Conservation (phyloP, 2,888 invertebrate species). For the Hydrotaea cyrtoneurina region DNA sequence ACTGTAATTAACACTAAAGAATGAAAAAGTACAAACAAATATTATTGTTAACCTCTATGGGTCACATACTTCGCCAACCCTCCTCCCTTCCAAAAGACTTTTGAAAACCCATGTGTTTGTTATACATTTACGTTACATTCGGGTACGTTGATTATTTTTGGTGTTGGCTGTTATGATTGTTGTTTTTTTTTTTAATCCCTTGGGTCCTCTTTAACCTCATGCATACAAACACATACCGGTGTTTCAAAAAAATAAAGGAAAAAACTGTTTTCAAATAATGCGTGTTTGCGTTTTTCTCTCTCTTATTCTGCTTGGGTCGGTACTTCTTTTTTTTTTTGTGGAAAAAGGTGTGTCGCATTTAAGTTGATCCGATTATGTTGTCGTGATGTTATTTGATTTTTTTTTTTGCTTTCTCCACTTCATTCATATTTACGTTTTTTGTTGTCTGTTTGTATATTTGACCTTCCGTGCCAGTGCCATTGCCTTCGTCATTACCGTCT, state of each 20-base stretch:
- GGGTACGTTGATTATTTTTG: constrained; percentile 34
- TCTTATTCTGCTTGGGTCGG: neutral
- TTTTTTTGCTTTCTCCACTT: too few species aligned
- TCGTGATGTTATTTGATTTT: constrained; percentile 55
- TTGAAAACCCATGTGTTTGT: constrained; percentile 49
- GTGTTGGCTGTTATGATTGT: constrained; percentile 10
- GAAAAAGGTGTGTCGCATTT: constrained; percentile 62
- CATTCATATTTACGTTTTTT: neutral
- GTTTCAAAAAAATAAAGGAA: constrained; percentile 6
- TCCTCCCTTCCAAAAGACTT: constrained; percentile 19
- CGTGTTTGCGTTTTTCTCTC: neutral
- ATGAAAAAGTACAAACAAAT: constrained; percentile 35
- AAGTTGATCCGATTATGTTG: constrained; percentile 65
- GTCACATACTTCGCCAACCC: constrained; percentile 43
- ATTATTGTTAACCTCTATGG: constrained; percentile 48
- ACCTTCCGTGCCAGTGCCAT: constrained; percentile 44
- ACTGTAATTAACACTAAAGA: constrained; percentile 52
- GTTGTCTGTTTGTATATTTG: constrained; percentile 36
- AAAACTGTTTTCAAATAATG: neutral
- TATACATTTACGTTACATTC: constrained; percentile 27
- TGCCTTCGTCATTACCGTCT: neutral
- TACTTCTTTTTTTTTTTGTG: neutral
- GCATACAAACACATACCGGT: neutral
- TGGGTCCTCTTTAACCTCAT: constrained; percentile 59
- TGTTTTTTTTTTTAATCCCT: constrained; percentile 45